Percentiles rank a stretch among this genome's conserved stretches.
Conservation (phyloP, 2,888 invertebrate genomes). For the Steinernema carpocapsae region DNA sequence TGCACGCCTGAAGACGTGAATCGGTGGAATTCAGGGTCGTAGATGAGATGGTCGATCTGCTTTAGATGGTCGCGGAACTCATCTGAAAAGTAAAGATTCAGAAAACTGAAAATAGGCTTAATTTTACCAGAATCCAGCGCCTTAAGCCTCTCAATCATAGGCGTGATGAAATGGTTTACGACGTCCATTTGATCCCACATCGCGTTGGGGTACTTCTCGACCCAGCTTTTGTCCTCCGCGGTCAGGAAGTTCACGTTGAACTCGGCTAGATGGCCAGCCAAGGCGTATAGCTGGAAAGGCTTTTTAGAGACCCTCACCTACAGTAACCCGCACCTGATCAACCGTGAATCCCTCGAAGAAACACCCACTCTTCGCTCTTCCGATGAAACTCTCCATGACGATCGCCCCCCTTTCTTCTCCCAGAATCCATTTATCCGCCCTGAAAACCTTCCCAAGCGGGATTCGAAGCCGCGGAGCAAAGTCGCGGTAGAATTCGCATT, state of each 20-base stretch:
- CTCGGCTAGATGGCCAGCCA: not conserved
- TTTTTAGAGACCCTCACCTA: not conserved
- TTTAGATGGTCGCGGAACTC: not conserved
- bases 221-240: not conserved
- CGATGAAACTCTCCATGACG: constrained; percentile 8
- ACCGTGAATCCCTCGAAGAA: constrained; percentile 14
- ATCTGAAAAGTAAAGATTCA: not conserved
- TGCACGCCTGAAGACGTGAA: constrained; percentile 1
- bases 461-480: not conserved
- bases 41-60: not conserved
- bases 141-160: not conserved
- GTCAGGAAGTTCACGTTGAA: constrained; percentile 1
- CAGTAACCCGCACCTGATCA: not conserved
- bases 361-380: not conserved
- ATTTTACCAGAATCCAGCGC: not conserved
- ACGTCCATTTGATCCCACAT: constrained; percentile 23
- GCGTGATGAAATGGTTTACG: constrained; percentile 10
- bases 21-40: not conserved
- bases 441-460: not conserved
- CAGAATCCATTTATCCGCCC: constrained; percentile 4
- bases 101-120: not conserved
- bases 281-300: not conserved
- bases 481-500: constrained; percentile 2
- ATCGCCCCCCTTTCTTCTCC: not conserved
- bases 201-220: not conserved